Base-by-base conservation (phyloP, 2,888 invertebrate genomes). In the Nomada fabriciana region DNA sequence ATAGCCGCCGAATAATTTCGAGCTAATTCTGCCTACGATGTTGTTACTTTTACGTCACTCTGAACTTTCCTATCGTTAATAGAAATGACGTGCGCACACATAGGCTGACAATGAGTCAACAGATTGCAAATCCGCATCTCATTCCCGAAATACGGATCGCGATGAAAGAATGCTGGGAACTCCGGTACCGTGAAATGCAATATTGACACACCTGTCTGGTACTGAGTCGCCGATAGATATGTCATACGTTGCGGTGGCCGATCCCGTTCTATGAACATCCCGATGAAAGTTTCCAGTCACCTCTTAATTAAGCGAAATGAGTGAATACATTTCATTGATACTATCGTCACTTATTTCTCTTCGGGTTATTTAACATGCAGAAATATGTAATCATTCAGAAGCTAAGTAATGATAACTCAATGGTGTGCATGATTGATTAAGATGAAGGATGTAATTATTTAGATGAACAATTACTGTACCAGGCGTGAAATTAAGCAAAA, bases 91-190 rank as follows among this genome's bases (percentile, higher is more conserved):
- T 0, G 36, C 7, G n/a, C 42, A 60, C 47, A 13, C 18, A 70
- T 29, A 64, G 75, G 76, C 59, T 73, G 67, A 25, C 25, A 0
- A 25, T 25, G 25, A 85, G 55, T 67, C 1, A 43, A 59, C 70
- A 43, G 69, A 50, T 36, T 36, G 36, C 71, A 63, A 67, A 74
- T 70, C 59, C 63, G 55, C 63, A n/a, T 64, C 57, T 36, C 36
- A 36, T 36, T 36, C 9, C 36, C 36, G 36, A 36, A 36, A 36
- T 36, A 7, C 36, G 36, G 36, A 36, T 7, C 25, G 5, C 2
- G n/a, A n/a, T 2, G n/a, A 25, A 60, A 25, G 25, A 42, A 63
- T 42, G 18, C 13, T 25, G 47, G 55, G 43, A 64, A 69, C 59
- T 52, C 11, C 52, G n/a, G 11, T 10, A 10, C 2, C 5, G 20